Conservation (phyloP, 2,113 vertebrate genomes). For the Centropus unirufus region DNA sequence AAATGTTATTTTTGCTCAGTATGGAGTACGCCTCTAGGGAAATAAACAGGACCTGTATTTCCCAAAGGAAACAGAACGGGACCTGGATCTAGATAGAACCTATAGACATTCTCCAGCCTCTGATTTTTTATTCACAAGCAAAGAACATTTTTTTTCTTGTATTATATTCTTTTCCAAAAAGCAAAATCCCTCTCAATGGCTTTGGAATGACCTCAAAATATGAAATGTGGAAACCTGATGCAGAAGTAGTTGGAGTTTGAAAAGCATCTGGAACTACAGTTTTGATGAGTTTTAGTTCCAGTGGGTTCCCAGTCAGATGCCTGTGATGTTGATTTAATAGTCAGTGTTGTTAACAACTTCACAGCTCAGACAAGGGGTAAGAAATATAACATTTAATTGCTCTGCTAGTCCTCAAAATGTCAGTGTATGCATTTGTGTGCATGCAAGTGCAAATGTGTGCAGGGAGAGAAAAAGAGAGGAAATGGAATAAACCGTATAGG, state of each 20-base stretch:
- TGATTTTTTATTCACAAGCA: not conserved
- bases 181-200: not conserved
- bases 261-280: not conserved
- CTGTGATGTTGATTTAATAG: not conserved
- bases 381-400: not conserved
- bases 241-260: not conserved
- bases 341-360: not conserved
- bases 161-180: not conserved
- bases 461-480: not conserved
- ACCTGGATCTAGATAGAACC: not conserved
- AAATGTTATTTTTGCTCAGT: not conserved
- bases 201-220: not conserved
- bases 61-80: not conserved
- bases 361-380: not conserved
- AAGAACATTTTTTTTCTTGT: not conserved
- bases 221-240: not conserved
- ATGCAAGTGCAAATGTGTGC: not conserved
- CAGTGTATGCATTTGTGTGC: too few species aligned
- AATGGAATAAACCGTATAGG: not conserved
- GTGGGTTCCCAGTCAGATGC: rapidly evolving
- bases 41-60: not conserved
- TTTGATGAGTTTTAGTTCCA: not conserved
- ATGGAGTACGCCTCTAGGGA: not conserved
- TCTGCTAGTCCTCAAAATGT: not conserved
- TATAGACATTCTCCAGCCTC: not conserved